Evolutionary conservation across 2,797 vertebrate genomes (phyloP), one percentile per base, ranked within the genome.

Genomic region (Acanthurus leucopareius): DNA sequence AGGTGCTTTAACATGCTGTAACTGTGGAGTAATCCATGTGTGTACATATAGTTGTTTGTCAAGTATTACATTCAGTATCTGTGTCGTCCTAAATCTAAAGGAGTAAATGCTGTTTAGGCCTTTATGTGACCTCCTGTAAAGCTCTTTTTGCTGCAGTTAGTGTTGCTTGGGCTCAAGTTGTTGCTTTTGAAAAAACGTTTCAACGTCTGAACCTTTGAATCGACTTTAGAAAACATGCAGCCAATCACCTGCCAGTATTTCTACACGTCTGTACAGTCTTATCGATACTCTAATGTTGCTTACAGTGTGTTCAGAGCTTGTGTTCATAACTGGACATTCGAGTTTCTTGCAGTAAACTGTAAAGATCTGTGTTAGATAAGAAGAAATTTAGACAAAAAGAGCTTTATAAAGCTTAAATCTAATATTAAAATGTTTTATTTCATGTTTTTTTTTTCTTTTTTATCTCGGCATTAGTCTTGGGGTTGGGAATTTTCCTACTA

Each of bases 51-150:
- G 59, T 54, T 59, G 40, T 35, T 76, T 51, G 58, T 85, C 75
- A 53, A 72, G 68, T 86, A 65, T 80, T 86, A 90, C 81, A 88
- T 87, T 89, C 85, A 79, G 68, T 85, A 86, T 83, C 77, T 77
- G 49, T 54, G 82, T 82, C 3, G 51, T 61, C 52, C 76, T 89
- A 25, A 72, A 35, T 85, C 82, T 89, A 90, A 71, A 68, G 80
- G 53, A 84, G 72, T 84, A 79, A 81, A 82, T 74, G 82, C 75
- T 66, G 64, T 78, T 75, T 4, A 83, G 83, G 86, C 85, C 48
- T 25, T 75, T 32, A 45, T 22, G 63, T 86, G 83, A 68, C 86
- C 47, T 15, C 62, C 42, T 75, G 66, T 53, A 65, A 81, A 85
- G 73, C 64, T 82, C 28, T 15, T 20, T 44, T 47, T 72, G 40